A percentile compares a stretch with the other conserved stretches of the same genome.
phyloP scores from a whole-genome alignment of 2,888 invertebrate species.

The Hyppa rectilinea region DNA sequence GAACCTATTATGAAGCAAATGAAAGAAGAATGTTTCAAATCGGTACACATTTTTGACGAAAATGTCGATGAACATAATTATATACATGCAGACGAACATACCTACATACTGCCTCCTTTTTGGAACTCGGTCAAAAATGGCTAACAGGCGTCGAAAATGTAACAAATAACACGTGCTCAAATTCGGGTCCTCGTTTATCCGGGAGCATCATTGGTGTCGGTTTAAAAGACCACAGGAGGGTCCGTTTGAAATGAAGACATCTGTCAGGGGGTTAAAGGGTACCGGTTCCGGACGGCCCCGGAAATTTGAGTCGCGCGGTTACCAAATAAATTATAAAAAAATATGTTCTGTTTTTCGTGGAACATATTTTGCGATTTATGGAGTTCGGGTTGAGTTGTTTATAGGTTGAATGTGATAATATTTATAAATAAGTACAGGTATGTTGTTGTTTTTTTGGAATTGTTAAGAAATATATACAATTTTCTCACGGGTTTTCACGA shows the following conservation, averaged over 20 bases:
- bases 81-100: too few species aligned
- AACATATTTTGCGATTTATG: constrained; percentile 55
- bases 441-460: constrained; percentile 2
- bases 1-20: too few species aligned
- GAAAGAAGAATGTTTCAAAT: too few species aligned
- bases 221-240: constrained; percentile 63
- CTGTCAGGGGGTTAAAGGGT: constrained; percentile 70
- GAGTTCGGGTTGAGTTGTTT: constrained; percentile 41
- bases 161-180: constrained; percentile 44
- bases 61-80: too few species aligned
- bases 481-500: not conserved
- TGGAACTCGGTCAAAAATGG: too few species aligned
- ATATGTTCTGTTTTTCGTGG: constrained; percentile 55
- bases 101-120: too few species aligned
- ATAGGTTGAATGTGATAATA: constrained; percentile 32
- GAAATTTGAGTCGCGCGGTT: constrained; percentile 71
- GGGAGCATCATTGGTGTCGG: constrained; percentile 58
- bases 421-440: constrained; percentile 20
- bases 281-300: constrained; percentile 63
- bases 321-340: constrained; percentile 71
- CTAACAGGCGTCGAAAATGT: constrained; percentile 14
- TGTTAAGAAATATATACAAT: not conserved
- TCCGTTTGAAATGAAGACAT: constrained; percentile 71
- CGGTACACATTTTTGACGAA: too few species aligned
- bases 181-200: constrained; percentile 49